Conservation (phyloP, 2,113 vertebrate genomes). For the Pachypanchax playfairii region DNA sequence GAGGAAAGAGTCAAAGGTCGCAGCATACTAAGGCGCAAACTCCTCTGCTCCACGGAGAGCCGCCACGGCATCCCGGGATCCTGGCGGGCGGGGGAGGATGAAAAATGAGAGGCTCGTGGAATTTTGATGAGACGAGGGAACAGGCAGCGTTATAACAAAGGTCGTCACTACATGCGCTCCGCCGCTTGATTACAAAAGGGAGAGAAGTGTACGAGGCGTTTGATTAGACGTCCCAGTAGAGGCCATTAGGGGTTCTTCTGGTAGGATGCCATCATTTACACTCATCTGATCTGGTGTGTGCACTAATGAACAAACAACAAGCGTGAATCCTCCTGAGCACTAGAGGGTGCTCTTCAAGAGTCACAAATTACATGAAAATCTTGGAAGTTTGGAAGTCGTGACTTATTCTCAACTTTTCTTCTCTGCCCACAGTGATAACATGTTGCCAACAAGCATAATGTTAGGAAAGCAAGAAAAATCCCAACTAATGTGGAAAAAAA, state of each 20-base stretch:
- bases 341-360: constrained; percentile 68
- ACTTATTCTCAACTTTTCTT: constrained; percentile 9
- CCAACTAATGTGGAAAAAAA: constrained; percentile 60
- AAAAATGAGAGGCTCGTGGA: constrained; percentile 71
- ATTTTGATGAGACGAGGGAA: constrained; percentile 77
- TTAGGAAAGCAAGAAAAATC: constrained; percentile 40
- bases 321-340: constrained; percentile 56
- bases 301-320: constrained; percentile 44
- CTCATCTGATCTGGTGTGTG: constrained; percentile 64
- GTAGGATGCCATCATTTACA: constrained; percentile 63
- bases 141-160: constrained; percentile 68
- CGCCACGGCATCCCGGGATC: constrained; percentile 47
- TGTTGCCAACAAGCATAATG: constrained; percentile 28
- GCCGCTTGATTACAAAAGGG: constrained; percentile 74
- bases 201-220: constrained; percentile 63
- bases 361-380: constrained; percentile 17
- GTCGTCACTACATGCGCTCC: constrained; percentile 66
- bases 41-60: constrained; percentile 60
- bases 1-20: constrained; percentile 62
- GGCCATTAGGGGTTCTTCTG: constrained; percentile 70
- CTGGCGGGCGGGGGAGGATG: constrained; percentile 51
- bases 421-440: neutral
- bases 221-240: constrained; percentile 75
- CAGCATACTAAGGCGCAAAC: constrained; percentile 49
- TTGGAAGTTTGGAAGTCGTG: constrained; percentile 22